Evolutionary conservation across 2,888 invertebrate genomes (phyloP), one percentile per base, ranked within the genome.

Genomic region (Aphodius sticticus): DNA sequence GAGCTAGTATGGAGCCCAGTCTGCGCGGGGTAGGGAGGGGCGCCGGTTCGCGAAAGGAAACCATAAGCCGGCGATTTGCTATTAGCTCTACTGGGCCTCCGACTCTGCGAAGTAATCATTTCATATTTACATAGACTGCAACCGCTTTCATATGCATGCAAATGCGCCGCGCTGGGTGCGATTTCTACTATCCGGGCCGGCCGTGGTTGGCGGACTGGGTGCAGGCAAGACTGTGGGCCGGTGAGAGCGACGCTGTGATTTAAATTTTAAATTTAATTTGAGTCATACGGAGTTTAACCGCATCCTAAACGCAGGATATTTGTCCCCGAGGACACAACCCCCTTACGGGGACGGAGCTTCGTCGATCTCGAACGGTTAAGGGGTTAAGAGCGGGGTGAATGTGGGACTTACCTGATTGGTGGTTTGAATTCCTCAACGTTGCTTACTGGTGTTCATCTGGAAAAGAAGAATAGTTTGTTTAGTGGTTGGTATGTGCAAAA

Each of bases 181-280:
- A 74, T 74, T 74, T 74, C 74, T 74, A n/a, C 16, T 53, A 7
- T 53, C 53, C 53, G n/a, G n/a, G 12, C 53, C 7, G 1, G 53
- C 3, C 9, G 26, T 3, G 26, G 26, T 26, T 26, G 3, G 3
- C 26, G 2, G 26, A 26, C 26, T 26, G 26, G 26, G 26, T 26
- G 26, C 26, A 26, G 26, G 26, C 26, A 26, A 26, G 26, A 2
- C 26, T 26, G 26, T 53, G 53, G 53, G 12, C 53, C 53, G 53
- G 53, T 5, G 7, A 53, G 12, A 53, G 53, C 9, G 53, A 35
- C 35, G 36, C 35, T 74, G 36, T 15, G 74, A 74, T 74, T 74
- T 74, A 74, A 74, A 74, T 74, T 74, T 74, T 74, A 74, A 74
- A 74, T 74, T 74, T 74, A 74, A 74, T 74, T 74, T 74, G 36